Evolutionary conservation across 2,888 invertebrate genomes (phyloP).

Genomic region (Bombylius discolor): DNA sequence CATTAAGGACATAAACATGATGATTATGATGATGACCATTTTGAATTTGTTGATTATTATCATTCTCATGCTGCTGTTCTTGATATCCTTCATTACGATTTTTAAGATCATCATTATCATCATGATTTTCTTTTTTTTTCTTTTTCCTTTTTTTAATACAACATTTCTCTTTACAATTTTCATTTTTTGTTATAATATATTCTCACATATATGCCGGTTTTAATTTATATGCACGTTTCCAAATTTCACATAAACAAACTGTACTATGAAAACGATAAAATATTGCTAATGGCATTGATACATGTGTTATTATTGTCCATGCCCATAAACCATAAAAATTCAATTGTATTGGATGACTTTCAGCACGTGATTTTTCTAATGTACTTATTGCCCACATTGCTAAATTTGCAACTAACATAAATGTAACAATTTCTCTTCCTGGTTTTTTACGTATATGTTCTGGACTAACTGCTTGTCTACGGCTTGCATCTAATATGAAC

Average conservation of each 20-base stretch:
- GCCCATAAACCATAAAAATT: conserved; percentile 89
- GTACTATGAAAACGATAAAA: conserved; percentile 93
- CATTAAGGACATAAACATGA: conserved; percentile 4
- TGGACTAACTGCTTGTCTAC: conserved; percentile 66
- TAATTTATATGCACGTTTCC: conserved; percentile 91
- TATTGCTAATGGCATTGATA: conserved; percentile 84
- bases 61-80: too few relatives aligned
- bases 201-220: conserved; percentile 73
- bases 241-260: conserved; percentile 89
- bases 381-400: conserved; percentile 94
- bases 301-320: conserved; percentile 91
- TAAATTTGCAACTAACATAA: conserved; percentile 75
- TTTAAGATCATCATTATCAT: too few relatives aligned
- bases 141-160: too few relatives aligned
- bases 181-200: conserved; percentile 7
- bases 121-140: too few relatives aligned
- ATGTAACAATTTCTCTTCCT: conserved; percentile 86
- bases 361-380: conserved; percentile 78
- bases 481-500: conserved; percentile 81
- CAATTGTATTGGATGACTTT: conserved; percentile 82
- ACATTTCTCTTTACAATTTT: neutral
- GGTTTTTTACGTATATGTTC: conserved; percentile 79
- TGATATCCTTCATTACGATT: too few relatives aligned
- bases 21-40: neutral
- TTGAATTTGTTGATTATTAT: too few relatives aligned